Conservation (phyloP, 2,888 invertebrate species). For the Pycnomerus fuliginosus region DNA sequence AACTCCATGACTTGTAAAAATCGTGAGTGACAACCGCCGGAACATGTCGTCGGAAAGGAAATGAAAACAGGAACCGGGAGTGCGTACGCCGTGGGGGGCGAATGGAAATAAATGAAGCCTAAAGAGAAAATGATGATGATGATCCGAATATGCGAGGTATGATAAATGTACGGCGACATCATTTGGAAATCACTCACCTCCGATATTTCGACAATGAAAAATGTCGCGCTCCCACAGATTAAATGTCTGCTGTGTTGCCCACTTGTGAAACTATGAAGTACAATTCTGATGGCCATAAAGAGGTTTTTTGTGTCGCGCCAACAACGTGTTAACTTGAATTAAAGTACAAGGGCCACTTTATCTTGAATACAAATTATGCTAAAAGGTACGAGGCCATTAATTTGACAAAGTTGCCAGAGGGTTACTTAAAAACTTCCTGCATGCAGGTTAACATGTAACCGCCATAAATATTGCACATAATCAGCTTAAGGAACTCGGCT, state of each 20-base stretch:
- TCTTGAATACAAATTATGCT: slow-evolving; percentile 35
- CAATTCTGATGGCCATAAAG: slow-evolving; percentile 7
- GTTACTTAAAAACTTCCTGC: slow-evolving; percentile 28
- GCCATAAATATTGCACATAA: slow-evolving; percentile 55
- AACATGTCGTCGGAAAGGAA: slow-evolving; percentile 50
- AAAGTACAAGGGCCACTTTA: slow-evolving; percentile 19
- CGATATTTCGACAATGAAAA: slow-evolving; percentile 9
- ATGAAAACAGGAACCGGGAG: slow-evolving; percentile 52
- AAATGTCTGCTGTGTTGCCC: too few relatives aligned
- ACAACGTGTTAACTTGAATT: slow-evolving; percentile 9
- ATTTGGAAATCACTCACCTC: slow-evolving; percentile 23
- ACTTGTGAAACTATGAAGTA: not conserved
- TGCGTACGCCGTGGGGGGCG: slow-evolving; percentile 40
- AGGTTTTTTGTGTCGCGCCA: not conserved
- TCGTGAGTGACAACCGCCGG: slow-evolving; percentile 53
- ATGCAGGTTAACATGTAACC: slow-evolving; percentile 50
- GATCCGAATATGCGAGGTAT: slow-evolving; percentile 45
- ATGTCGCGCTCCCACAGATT: not conserved
- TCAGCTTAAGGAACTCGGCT: slow-evolving; percentile 56
- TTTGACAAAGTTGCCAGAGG: slow-evolving; percentile 39
- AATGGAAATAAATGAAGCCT: slow-evolving; percentile 53
- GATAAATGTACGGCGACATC: slow-evolving; percentile 39
- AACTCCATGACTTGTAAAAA: slow-evolving; percentile 55
- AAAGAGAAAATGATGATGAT: slow-evolving; percentile 54
- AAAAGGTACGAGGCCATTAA: slow-evolving; percentile 35